These are phyloP conservation scores for Scaptomyza caliginosa DNA, from an alignment of 2,888 invertebrate genomes.

Conservation along the genomic window DNA sequence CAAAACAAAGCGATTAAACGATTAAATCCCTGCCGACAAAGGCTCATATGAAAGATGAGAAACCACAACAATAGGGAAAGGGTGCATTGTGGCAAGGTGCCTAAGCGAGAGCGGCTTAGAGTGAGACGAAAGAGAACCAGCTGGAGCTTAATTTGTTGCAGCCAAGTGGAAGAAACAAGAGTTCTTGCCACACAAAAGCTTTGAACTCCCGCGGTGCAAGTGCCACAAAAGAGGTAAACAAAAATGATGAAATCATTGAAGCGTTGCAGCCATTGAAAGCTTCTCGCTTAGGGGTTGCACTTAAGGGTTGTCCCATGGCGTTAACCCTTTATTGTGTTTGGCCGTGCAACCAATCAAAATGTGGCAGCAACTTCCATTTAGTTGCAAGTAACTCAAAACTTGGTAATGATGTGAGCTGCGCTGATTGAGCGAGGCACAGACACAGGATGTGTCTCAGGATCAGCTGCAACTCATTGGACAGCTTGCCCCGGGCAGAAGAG, in stretches of 20 bases:
- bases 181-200: conserved; percentile 31
- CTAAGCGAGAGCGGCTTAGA: conserved; percentile 42
- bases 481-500: conserved; percentile 16
- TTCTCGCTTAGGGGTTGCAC: conserved; percentile 33
- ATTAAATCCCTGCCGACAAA: conserved; percentile 62
- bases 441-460: conserved; percentile 51
- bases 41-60: conserved; percentile 6
- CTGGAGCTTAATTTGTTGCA: conserved; percentile 38
- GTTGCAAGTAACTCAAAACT: conserved; percentile 26
- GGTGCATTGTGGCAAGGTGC: conserved; percentile 57
- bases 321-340: conserved; percentile 45
- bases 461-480: conserved; percentile 49
- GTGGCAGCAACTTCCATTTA: background rate
- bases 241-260: conserved; percentile 22
- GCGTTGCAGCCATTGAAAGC: conserved; percentile 50
- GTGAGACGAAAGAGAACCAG: conserved; percentile 12
- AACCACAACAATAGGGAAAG: conserved; percentile 29
- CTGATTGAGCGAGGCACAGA: conserved; percentile 14
- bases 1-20: conserved; percentile 58
- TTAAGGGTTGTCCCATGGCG: conserved; percentile 36
- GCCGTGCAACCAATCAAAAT: conserved; percentile 38
- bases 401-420: conserved; percentile 28
- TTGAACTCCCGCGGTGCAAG: conserved; percentile 21
- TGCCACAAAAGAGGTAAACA: conserved; percentile 24
- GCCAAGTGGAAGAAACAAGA: conserved; percentile 7